Base-by-base conservation (phyloP, 2,888 invertebrate genomes). In the Protophormia terraenovae region DNA sequence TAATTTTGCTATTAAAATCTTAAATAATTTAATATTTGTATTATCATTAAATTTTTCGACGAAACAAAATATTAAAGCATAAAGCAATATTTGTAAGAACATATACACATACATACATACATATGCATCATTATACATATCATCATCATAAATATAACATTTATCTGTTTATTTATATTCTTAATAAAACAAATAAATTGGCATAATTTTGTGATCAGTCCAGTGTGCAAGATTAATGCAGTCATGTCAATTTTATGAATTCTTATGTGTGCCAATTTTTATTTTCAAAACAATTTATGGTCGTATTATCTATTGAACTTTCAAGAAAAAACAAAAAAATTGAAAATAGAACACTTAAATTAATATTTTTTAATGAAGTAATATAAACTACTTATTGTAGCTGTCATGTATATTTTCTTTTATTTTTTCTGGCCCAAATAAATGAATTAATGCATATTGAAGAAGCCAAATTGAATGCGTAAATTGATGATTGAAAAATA, bases 221-320 rank as follows among this genome's bases (percentile, higher is more conserved):
- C 66, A 66, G 66, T 35, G 64, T 27, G 27, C 35, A 38, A 53
- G 75, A 64, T 76, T 76, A 64, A 76, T 76, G 38, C 75, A 53
- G 29, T 14, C 64, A 38, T 66, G 75, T 64, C 75, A 64, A 66
- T 76, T 38, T 38, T 4, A 41, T 35, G 3, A 38, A 32, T 1
- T 32, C n/a, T 50, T 32, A 32, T 32, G 47, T 67, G 14, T 8
- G 19, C 3, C 58, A 67, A 47, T 32, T 12, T 12, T 47, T 27
- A 6, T 2, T 35, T 64, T 64, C 16, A 35, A 27, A 45, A 24
- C 22, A 41, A 53, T 32, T 71, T 55, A 24, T 75, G 19, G 27
- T 16, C 38, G n/a, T 14, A 35, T 60, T 24, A 53, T 71, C 38
- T 22, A 71, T 8, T 71, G 22, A 38, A 71, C 35, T 71, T 47